Base-by-base conservation (phyloP, 1,140 invertebrate genomes). In the Nixonia krombeini region DNA sequence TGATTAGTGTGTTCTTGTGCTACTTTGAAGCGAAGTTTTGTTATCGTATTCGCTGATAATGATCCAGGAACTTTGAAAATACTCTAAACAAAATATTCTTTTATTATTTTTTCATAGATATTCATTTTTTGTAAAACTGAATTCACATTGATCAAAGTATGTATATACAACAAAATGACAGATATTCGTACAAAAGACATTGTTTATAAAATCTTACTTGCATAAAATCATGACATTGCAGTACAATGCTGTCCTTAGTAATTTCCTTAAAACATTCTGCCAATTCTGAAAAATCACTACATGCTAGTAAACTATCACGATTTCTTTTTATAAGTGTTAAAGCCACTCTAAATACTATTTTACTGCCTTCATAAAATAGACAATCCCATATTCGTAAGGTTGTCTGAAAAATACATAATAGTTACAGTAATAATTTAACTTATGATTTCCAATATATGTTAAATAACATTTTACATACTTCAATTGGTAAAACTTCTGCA, bases 301-400 rank as follows among this genome's bases (percentile, higher is more conserved):
- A 92, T 17, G 88, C 87, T 70, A 95, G 82, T 62, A 96, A 88
- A 58, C 88, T 87, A 1, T 88, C 85, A 71, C 87, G 86, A 74
- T 95, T 92, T 47, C 90, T 83, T 78, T 91, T 91, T 33, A 97
- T 91, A 31, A 97, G 85, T 13, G 93, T 93, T 35, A 96, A 76
- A 63, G 92, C 92, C n/a, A 96, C 95, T 72, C 94, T 86, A 72
- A 96, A 93, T 10, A 97, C 80, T 56, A 93, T 88, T 81, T 96
- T 98, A 28, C 91, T 93, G 13, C 96, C 96, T 85, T 98, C 96
- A 68, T 94, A 92, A 82, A 98, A 96, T 31, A 98, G 85, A 74
- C 95, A 96, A 82, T 99, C 96, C 96, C 96, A 97, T 78, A 97
- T 92, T 72, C 96, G 87, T 1, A 97, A 82, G 25, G 95, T 94